Evolutionary conservation across 2,888 invertebrate species (phyloP), one percentile per base, ranked within the genome.

Genomic region (Galerucella calmariensis): DNA sequence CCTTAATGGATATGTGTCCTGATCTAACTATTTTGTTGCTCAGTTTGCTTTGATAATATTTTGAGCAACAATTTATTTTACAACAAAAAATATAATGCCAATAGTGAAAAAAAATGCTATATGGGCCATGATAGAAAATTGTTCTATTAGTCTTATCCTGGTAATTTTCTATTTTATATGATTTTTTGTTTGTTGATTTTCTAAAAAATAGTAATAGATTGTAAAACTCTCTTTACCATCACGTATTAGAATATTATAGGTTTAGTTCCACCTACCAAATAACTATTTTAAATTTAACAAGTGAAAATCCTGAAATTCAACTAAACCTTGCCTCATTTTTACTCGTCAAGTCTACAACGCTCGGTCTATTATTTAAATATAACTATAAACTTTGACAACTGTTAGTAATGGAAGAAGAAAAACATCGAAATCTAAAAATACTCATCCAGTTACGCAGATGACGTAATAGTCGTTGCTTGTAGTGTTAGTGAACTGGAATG

Each of bases 361-460:
- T 44, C 46, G 63, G 44, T 46, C 46, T 65, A 65, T 44, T 20
- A 20, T 65, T 65, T 65, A 65, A 65, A 65, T 65, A 44, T 65
- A 65, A 46, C 63, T 20, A n/a, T 14, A 41, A 62, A 62, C 62
- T 27, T 62, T 46, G 46, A 65, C 63, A 65, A 65, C 46, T 24
- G 63, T 65, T 44, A 10, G 44, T 11, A 46, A 56, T 46, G 63
- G 62, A 41, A 4, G 62, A 16, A 41, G n/a, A 16, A 65, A 65
- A 41, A 46, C 63, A 44, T 20, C 10, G 44, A 16, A 65, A 27
- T 75, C 78, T 77, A 78, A 78, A 78, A 77, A 78, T 78, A 78
- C 48, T 27, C 56, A 67, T 62, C 75, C 71, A 73, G 72, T 77
- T 73, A 74, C 74, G 59, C 53, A 20, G 65, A 67, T 77, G 73